phyloP scores from a whole-genome alignment of 1,140 invertebrate genomes.

The fruit fly (Drosophila melanogaster) region Release_6_plus_ISO1_MT NT_033777.3:7100001-7100500 shows the following conservation, averaged over 20 bases:
- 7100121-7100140: slow-evolving; percentile 37
- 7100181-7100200: slow-evolving; percentile 46
- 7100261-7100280: slow-evolving; percentile 80
- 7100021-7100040: slow-evolving; percentile 13
- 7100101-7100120: slow-evolving; percentile 42
- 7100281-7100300: slow-evolving; percentile 62
- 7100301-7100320: slow-evolving; percentile 13
- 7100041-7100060: slow-evolving; percentile 51
- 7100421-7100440: slow-evolving; percentile 41
- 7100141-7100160: slow-evolving; percentile 64
- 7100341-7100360: slow-evolving; percentile 34
- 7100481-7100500: slow-evolving; percentile 59
- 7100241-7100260: slow-evolving; percentile 46
- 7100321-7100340: slow-evolving; percentile 21
- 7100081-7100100: slow-evolving; percentile 73
- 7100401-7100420: slow-evolving; percentile 33
- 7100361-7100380: slow-evolving; percentile 20
- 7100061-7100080: slow-evolving; percentile 64
- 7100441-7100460: slow-evolving; percentile 43
- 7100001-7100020: slow-evolving; percentile 47
- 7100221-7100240: slow-evolving; percentile 12
- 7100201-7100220: slow-evolving; percentile 19
- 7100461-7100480: slow-evolving; percentile 55
- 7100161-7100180: slow-evolving; percentile 63
- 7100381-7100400: slow-evolving; percentile 42